These are phyloP conservation scores for Saguinus midas DNA, from an alignment of 2,113 vertebrate genomes.

Conservation along the genomic window DNA sequence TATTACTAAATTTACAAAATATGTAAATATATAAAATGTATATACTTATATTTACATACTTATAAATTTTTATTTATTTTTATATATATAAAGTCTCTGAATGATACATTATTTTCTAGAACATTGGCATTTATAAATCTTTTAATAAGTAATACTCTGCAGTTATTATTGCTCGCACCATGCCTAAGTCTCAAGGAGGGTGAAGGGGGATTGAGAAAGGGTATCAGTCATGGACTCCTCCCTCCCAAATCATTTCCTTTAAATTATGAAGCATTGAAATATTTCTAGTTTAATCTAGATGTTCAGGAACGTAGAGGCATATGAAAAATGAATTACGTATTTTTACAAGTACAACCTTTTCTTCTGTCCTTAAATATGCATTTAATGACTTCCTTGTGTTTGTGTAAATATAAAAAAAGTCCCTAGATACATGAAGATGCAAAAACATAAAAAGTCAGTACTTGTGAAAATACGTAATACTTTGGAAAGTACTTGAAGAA, in stretches of 20 bases:
- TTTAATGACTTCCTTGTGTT: background rate
- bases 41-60: too few relatives aligned
- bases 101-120: conserved; percentile 22
- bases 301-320: background rate
- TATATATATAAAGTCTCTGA: background rate
- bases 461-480: too few relatives aligned
- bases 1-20: too few relatives aligned
- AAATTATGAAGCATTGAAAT: conserved; percentile 18
- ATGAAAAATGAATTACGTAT: background rate
- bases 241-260: background rate
- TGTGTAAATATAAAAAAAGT: conserved; percentile 32
- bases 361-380: background rate
- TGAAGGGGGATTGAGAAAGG: background rate
- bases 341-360: background rate
- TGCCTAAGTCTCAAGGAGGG: background rate
- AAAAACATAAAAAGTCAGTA: conserved; percentile 27
- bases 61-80: too few relatives aligned
- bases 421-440: background rate
- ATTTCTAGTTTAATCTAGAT: background rate
- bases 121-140: background rate
- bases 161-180: background rate
- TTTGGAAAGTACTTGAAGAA: background rate
- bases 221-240: background rate
- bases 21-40: too few relatives aligned
- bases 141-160: background rate